Evolutionary conservation across 2,888 invertebrate species (phyloP).

Genomic region (Oasisia sp.): DNA sequence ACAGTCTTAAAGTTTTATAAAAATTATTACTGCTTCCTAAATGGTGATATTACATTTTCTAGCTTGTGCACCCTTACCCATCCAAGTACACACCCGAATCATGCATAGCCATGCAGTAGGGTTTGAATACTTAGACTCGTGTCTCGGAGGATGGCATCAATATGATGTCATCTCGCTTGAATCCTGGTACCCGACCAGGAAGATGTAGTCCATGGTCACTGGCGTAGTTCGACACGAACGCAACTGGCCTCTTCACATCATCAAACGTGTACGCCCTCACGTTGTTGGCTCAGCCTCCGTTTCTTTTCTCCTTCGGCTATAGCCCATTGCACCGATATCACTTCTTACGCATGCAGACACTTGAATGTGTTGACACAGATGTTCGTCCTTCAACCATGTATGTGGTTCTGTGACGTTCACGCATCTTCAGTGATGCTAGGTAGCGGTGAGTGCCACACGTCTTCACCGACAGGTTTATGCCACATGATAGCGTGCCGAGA

Average conservation of each 20-base stretch:
- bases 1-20: background rate
- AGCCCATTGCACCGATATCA: too few relatives aligned
- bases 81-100: background rate
- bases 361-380: too few relatives aligned
- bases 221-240: background rate
- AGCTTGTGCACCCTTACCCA: background rate
- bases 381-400: background rate
- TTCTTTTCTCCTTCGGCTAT: too few relatives aligned
- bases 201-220: background rate
- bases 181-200: background rate
- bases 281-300: too few relatives aligned
- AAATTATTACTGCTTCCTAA: background rate
- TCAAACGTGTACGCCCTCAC: too few relatives aligned
- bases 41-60: background rate
- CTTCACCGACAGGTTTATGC: background rate
- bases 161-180: background rate
- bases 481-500: background rate
- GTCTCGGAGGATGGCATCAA: background rate
- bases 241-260: too few relatives aligned
- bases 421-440: background rate
- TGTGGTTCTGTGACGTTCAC: background rate
- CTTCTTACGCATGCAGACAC: too few relatives aligned
- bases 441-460: background rate
- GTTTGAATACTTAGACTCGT: background rate
- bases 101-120: background rate